Evolutionary conservation across 2,888 invertebrate genomes (phyloP).

Genomic region (Conistra vaccinii): DNA sequence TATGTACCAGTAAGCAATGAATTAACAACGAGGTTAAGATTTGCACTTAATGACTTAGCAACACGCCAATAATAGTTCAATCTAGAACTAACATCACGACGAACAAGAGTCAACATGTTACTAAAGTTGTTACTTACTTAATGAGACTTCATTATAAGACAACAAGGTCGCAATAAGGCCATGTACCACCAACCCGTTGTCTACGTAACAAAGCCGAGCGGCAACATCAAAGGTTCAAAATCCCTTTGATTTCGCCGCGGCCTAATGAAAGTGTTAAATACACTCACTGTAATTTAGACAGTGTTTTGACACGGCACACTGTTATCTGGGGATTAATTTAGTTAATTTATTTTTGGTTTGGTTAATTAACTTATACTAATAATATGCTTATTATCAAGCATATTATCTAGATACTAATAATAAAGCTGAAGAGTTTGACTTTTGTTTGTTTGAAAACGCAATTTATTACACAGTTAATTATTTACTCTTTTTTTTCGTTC

Average conservation of each 20-base stretch:
- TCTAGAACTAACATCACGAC: not conserved
- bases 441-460: too few relatives aligned
- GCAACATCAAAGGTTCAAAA: slow-evolving; percentile 69
- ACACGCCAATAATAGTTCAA: slow-evolving; percentile 8
- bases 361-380: slow-evolving; percentile 1
- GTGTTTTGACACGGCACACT: slow-evolving; percentile 37
- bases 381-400: not conserved
- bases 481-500: too few relatives aligned
- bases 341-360: slow-evolving; percentile 38
- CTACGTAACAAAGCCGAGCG: slow-evolving; percentile 54
- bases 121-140: slow-evolving; percentile 26
- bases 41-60: slow-evolving; percentile 11
- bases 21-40: not conserved
- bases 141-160: slow-evolving; percentile 51
- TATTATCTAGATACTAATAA: not conserved
- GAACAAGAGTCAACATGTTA: slow-evolving; percentile 16
- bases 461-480: too few relatives aligned
- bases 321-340: slow-evolving; percentile 45
- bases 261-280: slow-evolving; percentile 68
- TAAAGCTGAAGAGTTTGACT: too few relatives aligned
- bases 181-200: slow-evolving; percentile 50
- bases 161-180: slow-evolving; percentile 48
- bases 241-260: slow-evolving; percentile 70
- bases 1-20: not conserved
- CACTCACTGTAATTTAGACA: slow-evolving; percentile 51